These are phyloP conservation scores for Augochlorella aurata DNA, from an alignment of 2,888 invertebrate species.

Conservation along the genomic window DNA sequence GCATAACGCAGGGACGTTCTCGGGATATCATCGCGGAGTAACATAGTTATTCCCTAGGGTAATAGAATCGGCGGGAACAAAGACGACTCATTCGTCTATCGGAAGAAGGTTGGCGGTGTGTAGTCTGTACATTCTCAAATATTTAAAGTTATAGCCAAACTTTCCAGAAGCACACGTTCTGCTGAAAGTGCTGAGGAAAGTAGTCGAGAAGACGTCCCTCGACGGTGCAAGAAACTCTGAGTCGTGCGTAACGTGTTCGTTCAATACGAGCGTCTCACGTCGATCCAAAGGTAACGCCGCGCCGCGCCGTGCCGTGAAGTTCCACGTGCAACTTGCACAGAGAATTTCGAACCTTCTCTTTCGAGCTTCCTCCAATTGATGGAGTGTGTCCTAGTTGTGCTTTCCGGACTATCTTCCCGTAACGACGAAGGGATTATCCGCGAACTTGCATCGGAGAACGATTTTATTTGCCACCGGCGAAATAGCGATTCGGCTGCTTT, in stretches of 20 bases:
- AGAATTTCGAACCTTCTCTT: conserved; percentile 45
- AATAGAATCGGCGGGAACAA: not conserved
- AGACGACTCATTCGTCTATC: conserved; percentile 35
- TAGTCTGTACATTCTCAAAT: conserved; percentile 47
- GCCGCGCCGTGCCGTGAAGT: not conserved
- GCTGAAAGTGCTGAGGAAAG: conserved; percentile 6
- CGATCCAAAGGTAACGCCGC: conserved; percentile 13
- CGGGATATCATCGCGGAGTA: not conserved
- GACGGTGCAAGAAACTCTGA: conserved; percentile 11
- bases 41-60: not conserved
- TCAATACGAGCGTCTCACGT: conserved; percentile 9
- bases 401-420: conserved; percentile 36
- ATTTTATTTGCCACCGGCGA: not conserved
- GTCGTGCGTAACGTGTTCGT: conserved; percentile 10
- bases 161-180: conserved; percentile 24
- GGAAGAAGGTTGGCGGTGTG: conserved; percentile 16
- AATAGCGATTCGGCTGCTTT: not conserved
- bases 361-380: conserved; percentile 48
- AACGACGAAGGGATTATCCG: not conserved
- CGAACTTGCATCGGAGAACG: not conserved
- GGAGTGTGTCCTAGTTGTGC: conserved; percentile 46
- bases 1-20: not conserved
- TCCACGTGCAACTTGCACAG: conserved; percentile 13
- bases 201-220: conserved; percentile 17
- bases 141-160: conserved; percentile 52